These are phyloP conservation scores for Alouatta palliata DNA, from an alignment of 2,113 vertebrate species.

Conservation along the genomic window DNA sequence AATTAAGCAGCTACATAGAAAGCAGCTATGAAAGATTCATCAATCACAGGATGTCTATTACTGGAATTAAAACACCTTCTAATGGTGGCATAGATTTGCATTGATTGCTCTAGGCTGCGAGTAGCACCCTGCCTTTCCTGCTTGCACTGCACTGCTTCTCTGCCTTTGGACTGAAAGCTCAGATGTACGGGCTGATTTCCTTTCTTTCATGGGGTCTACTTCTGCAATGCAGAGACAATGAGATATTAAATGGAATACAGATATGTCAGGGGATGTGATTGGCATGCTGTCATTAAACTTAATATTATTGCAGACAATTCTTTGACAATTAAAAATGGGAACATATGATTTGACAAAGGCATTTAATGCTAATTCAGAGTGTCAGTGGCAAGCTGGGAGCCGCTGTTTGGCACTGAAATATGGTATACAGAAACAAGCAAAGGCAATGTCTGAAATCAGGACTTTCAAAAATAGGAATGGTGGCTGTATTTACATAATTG, in stretches of 20 bases:
- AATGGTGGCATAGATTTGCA: slow-evolving; percentile 78
- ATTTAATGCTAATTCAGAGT: background rate
- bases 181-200: background rate
- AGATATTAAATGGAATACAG: background rate
- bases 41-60: slow-evolving; percentile 80
- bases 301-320: background rate
- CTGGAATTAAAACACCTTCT: slow-evolving; percentile 79
- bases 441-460: background rate
- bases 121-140: slow-evolving; percentile 4
- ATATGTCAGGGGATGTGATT: background rate
- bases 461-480: background rate
- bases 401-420: background rate
- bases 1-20: slow-evolving; percentile 77
- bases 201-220: background rate
- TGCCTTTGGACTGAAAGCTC: slow-evolving; percentile 42
- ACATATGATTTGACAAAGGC: background rate
- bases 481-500: background rate
- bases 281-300: background rate
- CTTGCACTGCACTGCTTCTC: background rate
- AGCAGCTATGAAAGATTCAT: slow-evolving; percentile 81
- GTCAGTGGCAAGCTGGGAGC: background rate
- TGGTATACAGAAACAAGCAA: background rate
- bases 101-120: slow-evolving; percentile 70
- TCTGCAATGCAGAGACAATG: background rate
- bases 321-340: background rate